Base-by-base conservation (phyloP, 2,797 vertebrate species). In the Naso thynnoides region DNA sequence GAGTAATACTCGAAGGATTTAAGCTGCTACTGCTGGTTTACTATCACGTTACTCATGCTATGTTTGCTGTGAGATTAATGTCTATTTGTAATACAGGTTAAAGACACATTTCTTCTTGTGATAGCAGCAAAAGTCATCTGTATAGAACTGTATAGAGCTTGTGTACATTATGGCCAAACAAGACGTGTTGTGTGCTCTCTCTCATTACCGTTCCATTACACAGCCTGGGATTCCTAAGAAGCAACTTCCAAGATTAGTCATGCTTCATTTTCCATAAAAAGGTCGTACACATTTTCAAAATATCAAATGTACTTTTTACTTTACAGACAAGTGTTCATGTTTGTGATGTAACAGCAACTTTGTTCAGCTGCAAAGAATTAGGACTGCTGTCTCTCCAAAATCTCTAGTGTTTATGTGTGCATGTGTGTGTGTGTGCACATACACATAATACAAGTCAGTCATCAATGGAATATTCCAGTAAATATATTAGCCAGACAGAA, bases 291-390 rank as follows among this genome's bases (percentile, higher is more conserved):
- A 65, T 58, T 49, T 62, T 21, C 27, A 13, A 60, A 52, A 47
- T 47, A 56, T 66, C 16, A 39, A 16, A 41, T 47, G 21, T 27
- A 6, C 10, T 14, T 33, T 63, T 65, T 8, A 33, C 16, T 65
- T 31, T 26, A 31, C 55, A 59, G 66, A 18, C 49, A 13, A 62
- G 24, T 6, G 2, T 67, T 60, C 65, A 47, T 54, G 4, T 54
- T 52, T 57, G 31, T 19, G 21, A 72, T 29, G n/a, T 38, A 23
- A 36, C 24, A 53, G 3, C 0, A 6, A 21, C 26, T 39, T 42
- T 13, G 33, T 52, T 29, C 44, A 55, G 68, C 53, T 62, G 58
- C 33, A 50, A 36, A 59, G 8, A 14, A 77, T 58, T 67, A 58
- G 33, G 24, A 49, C 16, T 36, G 18, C 54, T 59, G 15, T 55